These are phyloP conservation scores for Hypotaenidia philippensis DNA, from an alignment of 2,797 vertebrate genomes.

Conservation along the genomic window DNA sequence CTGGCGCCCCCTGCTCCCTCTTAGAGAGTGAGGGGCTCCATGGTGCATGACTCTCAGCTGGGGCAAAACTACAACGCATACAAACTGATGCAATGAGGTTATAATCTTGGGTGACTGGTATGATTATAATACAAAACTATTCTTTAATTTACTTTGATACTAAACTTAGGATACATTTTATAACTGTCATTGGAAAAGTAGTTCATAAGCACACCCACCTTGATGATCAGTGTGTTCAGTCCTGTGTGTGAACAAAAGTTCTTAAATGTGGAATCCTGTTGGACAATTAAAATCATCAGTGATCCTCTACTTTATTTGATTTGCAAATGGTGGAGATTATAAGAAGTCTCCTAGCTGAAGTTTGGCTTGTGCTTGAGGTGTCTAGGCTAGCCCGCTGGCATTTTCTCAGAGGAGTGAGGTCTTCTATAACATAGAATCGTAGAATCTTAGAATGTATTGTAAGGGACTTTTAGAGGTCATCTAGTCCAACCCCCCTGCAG, in stretches of 20 bases:
- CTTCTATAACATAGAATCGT: neutral
- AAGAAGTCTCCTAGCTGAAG: neutral
- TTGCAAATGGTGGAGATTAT: neutral
- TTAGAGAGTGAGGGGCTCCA: too few species aligned
- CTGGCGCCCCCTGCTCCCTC: too few species aligned
- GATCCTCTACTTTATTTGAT: neutral
- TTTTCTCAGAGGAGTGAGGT: fast-evolving
- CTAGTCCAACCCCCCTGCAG: too few species aligned
- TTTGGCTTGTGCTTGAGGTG: neutral
- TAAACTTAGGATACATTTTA: neutral
- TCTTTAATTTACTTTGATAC: neutral
- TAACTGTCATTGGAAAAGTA: neutral
- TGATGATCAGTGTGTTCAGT: neutral
- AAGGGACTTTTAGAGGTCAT: too few species aligned
- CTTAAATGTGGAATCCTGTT: neutral
- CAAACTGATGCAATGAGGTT: neutral
- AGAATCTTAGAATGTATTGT: too few species aligned
- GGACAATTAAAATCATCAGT: neutral
- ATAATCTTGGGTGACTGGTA: neutral
- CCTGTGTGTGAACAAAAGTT: fast-evolving
- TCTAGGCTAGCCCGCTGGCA: neutral
- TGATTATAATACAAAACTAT: neutral
- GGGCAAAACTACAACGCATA: neutral
- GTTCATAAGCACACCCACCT: neutral
- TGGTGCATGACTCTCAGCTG: too few species aligned